A percentile compares a stretch with the other conserved stretches of the same genome.
These are phyloP conservation scores for Hippoglossus hippoglossus DNA, from an alignment of 2,797 vertebrate genomes.

Conservation along the genomic window DNA sequence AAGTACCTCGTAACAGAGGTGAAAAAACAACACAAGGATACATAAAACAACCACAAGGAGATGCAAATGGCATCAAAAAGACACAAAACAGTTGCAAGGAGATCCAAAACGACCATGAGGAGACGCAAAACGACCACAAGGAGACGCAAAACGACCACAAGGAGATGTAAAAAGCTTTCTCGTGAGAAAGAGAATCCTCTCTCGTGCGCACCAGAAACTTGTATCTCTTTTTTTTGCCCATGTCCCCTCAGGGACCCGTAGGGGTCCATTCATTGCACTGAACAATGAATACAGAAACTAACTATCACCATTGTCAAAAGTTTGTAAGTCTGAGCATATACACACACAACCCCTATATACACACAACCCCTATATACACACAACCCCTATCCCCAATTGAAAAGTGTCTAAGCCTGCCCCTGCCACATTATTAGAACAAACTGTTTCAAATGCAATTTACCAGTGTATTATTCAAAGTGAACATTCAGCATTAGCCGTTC, in stretches of 20 bases:
- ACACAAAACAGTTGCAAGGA: not conserved
- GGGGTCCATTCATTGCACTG: not conserved
- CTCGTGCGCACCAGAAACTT: too few relatives aligned
- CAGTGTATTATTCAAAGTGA: constrained; percentile 5
- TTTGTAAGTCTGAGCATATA: too few relatives aligned
- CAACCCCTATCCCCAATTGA: not conserved
- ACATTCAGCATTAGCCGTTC: constrained; percentile 19
- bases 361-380: not conserved
- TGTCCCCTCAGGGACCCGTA: too few relatives aligned
- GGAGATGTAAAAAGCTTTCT: too few relatives aligned
- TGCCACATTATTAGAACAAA: not conserved
- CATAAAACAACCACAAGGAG: not conserved
- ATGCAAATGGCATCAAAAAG: too few relatives aligned
- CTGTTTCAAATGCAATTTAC: constrained; percentile 2
- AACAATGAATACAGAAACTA: not conserved
- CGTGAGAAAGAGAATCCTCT: too few relatives aligned
- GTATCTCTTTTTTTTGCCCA: too few relatives aligned
- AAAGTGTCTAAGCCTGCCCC: not conserved
- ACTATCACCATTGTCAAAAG: not conserved
- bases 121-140: not conserved
- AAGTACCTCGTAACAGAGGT: not conserved
- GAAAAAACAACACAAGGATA: not conserved
- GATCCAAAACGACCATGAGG: not conserved
- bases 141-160: not conserved
- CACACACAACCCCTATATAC: too few relatives aligned